Percentiles rank a stretch among this genome's conserved stretches.
Evolutionary conservation across 2,888 invertebrate genomes (phyloP).

Genomic region (Torymus aiolomorphi): DNA sequence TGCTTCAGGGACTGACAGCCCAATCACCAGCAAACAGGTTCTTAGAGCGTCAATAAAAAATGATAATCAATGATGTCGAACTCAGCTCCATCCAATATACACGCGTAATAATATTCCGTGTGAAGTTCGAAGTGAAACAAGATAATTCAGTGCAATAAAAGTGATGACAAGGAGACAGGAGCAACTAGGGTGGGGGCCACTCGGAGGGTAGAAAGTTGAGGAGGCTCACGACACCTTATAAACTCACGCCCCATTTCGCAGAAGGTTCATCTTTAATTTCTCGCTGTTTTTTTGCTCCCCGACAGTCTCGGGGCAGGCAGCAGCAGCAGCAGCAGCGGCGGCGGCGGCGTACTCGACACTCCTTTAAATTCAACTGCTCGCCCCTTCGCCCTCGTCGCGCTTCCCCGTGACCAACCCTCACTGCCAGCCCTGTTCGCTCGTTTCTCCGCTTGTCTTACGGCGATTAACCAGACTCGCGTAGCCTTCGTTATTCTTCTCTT

Average conservation of each 20-base stretch:
- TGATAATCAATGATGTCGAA: no score
- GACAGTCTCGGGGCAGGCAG: no score
- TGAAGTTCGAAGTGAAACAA: constrained; percentile 14
- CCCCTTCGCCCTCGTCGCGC: constrained; percentile 32
- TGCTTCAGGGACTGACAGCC: neutral
- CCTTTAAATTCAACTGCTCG: constrained; percentile 72
- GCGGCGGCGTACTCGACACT: constrained; percentile 63
- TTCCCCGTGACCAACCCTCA: constrained; percentile 60
- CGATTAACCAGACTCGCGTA: constrained; percentile 73
- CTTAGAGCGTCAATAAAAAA: no score
- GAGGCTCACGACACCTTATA: constrained; percentile 67
- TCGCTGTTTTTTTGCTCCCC: constrained; percentile 70
- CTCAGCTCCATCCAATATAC: neutral
- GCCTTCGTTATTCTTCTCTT: constrained; percentile 56
- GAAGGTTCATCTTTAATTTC: constrained; percentile 76
- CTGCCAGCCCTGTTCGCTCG: constrained; percentile 70
- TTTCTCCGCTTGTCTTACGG: constrained; percentile 76
- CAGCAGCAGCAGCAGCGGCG: no score
- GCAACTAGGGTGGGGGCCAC: constrained; percentile 46
- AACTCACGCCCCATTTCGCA: constrained; percentile 75
- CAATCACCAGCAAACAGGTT: neutral
- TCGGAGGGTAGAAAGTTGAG: constrained; percentile 54
- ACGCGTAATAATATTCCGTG: neutral
- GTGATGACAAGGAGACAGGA: constrained; percentile 39
- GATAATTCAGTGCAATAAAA: constrained; percentile 39